phyloP scores from a whole-genome alignment of 2,797 vertebrate species.

The Falco naumanni region DNA sequence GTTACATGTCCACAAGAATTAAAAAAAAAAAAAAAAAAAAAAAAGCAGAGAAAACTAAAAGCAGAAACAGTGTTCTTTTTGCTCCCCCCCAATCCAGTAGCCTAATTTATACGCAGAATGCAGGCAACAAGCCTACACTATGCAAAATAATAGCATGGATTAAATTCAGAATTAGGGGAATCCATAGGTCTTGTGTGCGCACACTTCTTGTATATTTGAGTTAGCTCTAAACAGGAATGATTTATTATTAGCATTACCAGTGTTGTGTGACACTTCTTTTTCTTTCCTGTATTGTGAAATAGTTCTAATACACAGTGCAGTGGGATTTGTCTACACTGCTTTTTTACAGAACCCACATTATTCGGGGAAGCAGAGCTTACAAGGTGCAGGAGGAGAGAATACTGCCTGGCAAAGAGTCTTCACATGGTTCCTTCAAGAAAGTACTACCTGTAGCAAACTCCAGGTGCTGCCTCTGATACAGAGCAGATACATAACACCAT shows the following conservation, averaged over 20 bases:
- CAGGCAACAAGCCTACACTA: neutral
- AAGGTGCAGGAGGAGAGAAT: neutral
- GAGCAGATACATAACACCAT: neutral
- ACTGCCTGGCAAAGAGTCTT: neutral
- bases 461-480: neutral
- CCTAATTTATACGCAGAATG: constrained; percentile 5
- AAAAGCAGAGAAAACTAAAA: neutral
- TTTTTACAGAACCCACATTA: neutral
- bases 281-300: neutral
- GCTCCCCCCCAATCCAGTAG: rapidly evolving
- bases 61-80: neutral
- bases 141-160: constrained; percentile 11
- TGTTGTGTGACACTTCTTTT: neutral
- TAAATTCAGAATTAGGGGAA: constrained; percentile 9
- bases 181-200: neutral
- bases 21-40: neutral
- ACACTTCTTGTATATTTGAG: neutral
- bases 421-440: neutral
- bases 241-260: neutral
- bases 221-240: neutral
- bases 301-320: neutral
- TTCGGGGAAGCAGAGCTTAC: neutral
- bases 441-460: neutral
- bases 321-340: neutral
- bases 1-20: neutral